Conservation (phyloP, 2,888 invertebrate genomes). For the Lampropteryx suffumata region DNA sequence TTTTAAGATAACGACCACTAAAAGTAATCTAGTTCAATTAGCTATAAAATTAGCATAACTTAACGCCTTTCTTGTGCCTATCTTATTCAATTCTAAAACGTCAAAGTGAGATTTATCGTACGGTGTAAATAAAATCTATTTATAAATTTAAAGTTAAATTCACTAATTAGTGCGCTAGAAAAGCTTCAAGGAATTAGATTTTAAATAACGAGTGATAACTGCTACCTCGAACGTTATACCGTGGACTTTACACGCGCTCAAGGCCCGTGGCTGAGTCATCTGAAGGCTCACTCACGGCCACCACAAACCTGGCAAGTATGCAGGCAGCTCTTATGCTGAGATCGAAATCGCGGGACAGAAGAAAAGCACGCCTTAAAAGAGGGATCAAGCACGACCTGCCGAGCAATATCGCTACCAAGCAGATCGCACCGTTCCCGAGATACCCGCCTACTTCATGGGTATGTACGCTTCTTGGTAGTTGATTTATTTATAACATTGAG, state of each 20-base stretch:
- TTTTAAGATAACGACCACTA: constrained; percentile 65
- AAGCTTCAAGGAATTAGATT: constrained; percentile 16
- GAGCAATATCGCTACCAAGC: constrained; percentile 93
- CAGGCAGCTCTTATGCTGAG: constrained; percentile 96
- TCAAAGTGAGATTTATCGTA: constrained; percentile 61
- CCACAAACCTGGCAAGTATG: constrained; percentile 88
- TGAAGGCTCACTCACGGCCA: constrained; percentile 57
- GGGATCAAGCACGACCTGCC: constrained; percentile 91
- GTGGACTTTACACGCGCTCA: constrained; percentile 26
- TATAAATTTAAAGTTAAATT: constrained; percentile 36
- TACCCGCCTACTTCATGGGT: constrained; percentile 92
- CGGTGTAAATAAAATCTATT: constrained; percentile 54
- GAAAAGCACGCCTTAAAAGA: constrained; percentile 89
- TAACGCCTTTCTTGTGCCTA: constrained; percentile 80
- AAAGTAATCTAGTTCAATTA: constrained; percentile 55
- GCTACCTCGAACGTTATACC: constrained; percentile 18
- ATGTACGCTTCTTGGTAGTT: constrained; percentile 54
- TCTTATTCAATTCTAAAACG: constrained; percentile 67
- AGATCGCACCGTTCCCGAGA: constrained; percentile 93
- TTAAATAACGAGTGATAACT: constrained; percentile 34
- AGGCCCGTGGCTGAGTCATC: constrained; percentile 52
- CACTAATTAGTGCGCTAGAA: constrained; percentile 57
- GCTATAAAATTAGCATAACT: constrained; percentile 57
- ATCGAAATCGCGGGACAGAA: constrained; percentile 93
- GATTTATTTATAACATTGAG: not conserved